Conservation (phyloP, 2,113 vertebrate genomes). For the Anolis carolinensis region DNA sequence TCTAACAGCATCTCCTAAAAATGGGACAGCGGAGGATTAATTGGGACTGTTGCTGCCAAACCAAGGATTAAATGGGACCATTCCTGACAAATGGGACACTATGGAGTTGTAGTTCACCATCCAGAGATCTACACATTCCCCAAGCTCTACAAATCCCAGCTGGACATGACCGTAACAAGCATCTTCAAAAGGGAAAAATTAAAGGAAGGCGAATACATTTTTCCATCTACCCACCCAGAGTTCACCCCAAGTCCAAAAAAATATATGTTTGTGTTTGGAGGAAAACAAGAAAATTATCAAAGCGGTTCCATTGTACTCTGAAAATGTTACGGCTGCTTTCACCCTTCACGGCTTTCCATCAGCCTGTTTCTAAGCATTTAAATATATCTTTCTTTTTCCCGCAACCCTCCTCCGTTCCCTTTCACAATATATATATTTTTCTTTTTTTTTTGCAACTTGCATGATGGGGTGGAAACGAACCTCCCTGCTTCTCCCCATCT, state of each 20-base stretch:
- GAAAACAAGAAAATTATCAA: background rate
- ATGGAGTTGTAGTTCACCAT: too few species aligned
- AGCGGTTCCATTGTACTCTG: background rate
- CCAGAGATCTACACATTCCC: too few species aligned
- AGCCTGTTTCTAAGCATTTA: conserved; percentile 33
- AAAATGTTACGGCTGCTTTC: conserved; percentile 3
- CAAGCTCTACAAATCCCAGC: too few species aligned
- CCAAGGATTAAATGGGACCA: too few species aligned
- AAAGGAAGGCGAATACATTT: background rate
- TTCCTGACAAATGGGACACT: too few species aligned
- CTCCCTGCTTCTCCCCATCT: background rate
- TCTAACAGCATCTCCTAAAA: too few species aligned
- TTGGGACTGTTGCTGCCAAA: too few species aligned
- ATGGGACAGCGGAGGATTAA: too few species aligned
- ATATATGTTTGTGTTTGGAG: background rate
- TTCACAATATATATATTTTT: background rate
- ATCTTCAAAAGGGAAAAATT: too few species aligned
- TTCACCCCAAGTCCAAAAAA: background rate
- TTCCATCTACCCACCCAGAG: background rate
- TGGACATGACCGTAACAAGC: too few species aligned
- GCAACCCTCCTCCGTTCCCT: background rate
- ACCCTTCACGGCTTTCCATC: background rate
- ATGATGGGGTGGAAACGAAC: conserved; percentile 4
- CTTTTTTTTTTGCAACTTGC: background rate
- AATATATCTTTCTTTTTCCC: background rate